Evolutionary conservation across 2,797 vertebrate species (phyloP).

Genomic region (Kryptolebias ocellatus): DNA sequence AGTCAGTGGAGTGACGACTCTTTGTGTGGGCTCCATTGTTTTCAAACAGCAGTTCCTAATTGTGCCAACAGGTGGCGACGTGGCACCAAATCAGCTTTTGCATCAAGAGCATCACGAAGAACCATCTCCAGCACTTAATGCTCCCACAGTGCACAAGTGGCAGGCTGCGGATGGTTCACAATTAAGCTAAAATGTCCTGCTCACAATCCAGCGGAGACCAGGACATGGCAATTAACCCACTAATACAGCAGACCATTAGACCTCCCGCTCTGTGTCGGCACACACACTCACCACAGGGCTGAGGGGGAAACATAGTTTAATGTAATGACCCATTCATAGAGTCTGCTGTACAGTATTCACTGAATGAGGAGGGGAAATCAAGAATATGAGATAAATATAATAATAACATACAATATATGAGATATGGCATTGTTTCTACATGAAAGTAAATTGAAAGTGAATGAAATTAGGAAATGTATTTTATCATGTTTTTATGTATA

Average conservation of each 20-base stretch:
- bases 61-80: conserved; percentile 75
- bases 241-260: conserved; percentile 96
- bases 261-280: conserved; percentile 87
- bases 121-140: conserved; percentile 45
- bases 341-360: conserved; percentile 82
- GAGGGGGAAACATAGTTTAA: conserved; percentile 90
- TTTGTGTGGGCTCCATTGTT: conserved; percentile 1
- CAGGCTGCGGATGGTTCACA: conserved; percentile 67
- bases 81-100: conserved; percentile 26
- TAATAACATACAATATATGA: no score
- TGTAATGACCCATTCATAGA: conserved; percentile 92
- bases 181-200: conserved; percentile 76
- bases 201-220: conserved; percentile 75
- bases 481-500: neutral
- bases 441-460: neutral
- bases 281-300: conserved; percentile 87
- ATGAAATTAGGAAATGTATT: neutral
- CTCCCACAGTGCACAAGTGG: conserved; percentile 50
- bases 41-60: conserved; percentile 1
- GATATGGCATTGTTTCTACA: neutral
- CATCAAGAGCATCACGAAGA: conserved; percentile 37
- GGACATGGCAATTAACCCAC: conserved; percentile 96
- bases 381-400: neutral
- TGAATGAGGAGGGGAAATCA: conserved; percentile 79
- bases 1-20: neutral